phyloP scores from a whole-genome alignment of 2,113 vertebrate species.

The Apodemus sylvaticus region DNA sequence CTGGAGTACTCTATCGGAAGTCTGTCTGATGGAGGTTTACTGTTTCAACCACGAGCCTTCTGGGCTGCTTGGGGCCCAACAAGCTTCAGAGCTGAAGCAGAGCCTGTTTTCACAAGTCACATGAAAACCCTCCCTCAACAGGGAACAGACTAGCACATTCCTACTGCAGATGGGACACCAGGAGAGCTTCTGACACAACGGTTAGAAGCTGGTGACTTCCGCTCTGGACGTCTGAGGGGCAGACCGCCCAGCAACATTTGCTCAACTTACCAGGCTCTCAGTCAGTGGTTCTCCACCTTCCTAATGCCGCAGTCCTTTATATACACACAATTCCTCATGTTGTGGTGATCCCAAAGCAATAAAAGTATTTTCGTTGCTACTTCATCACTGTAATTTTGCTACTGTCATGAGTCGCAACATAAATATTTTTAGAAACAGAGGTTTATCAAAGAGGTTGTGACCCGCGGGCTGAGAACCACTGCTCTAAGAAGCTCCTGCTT shows the following conservation, averaged over 20 bases:
- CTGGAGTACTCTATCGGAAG: neutral
- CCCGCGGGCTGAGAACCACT: neutral
- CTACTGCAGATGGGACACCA: neutral
- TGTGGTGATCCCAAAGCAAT: neutral
- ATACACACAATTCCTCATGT: neutral
- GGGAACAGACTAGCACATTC: accelerated
- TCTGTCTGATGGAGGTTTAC: no score
- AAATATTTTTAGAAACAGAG: neutral
- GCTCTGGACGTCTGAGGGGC: accelerated
- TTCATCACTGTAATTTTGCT: neutral
- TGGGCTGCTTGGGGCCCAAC: neutral
- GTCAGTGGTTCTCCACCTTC: neutral
- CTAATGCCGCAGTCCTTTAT: neutral
- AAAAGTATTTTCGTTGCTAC: no score
- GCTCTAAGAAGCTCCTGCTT: neutral
- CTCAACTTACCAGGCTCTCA: neutral
- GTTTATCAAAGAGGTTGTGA: neutral
- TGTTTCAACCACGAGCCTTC: neutral
- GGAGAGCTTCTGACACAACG: accelerated
- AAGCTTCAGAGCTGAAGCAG: neutral
- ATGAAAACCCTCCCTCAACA: accelerated
- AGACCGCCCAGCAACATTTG: neutral
- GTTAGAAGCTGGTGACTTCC: neutral
- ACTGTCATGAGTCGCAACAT: neutral
- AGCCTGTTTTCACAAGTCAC: neutral